Base-by-base conservation (phyloP, 1,140 invertebrate genomes). In the Paramacrobiotus metropolitanus region DNA sequence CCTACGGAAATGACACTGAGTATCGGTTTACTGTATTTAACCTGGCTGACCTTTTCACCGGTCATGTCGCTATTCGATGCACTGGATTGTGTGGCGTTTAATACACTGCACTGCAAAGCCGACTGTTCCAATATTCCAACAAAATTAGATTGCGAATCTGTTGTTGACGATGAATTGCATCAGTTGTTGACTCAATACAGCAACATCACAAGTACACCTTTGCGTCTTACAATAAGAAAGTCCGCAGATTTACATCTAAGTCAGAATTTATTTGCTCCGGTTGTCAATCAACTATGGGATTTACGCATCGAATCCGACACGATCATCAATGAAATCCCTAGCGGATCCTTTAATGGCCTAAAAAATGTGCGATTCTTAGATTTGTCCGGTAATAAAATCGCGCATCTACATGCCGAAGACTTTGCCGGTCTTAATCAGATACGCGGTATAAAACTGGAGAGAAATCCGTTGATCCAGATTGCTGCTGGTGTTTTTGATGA, bases 391-490 rank as follows among this genome's bases (percentile, higher is more conserved):
- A 91, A 91, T 71, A 71, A 77, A 3, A 78, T 91, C 24, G 78
- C 80, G 31, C 82, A 83, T 66, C 72, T 91, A 61, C 81, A 84
- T 21, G 79, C 83, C 30, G 87, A 83, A 21, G 85, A 86, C 72
- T 89, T 90, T 70, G 80, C 85, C 31, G 81, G 82, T 65, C 84
- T 83, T 21, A 82, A 84, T 34, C 83, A 82, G 68, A 72, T 91
- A 29, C 79, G 83, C n/a, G 79, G 78, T 62, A 65, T 65, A 1
- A 62, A 31, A 28, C 30, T 68, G 1, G 64, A 65, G 45, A 48
- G 61, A 45, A 55, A 55, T 21, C 48, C 48, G 15, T 55, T 55
- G 48, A 64, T 61, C 44, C 31, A 31, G 1, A n/a, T 61, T 24
- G 29, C 29, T 1, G 29, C 61, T 24, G 48, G 62, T 40, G 30